These are phyloP conservation scores for Grallaria varia DNA, from an alignment of 2,113 vertebrate genomes.

Conservation along the genomic window DNA sequence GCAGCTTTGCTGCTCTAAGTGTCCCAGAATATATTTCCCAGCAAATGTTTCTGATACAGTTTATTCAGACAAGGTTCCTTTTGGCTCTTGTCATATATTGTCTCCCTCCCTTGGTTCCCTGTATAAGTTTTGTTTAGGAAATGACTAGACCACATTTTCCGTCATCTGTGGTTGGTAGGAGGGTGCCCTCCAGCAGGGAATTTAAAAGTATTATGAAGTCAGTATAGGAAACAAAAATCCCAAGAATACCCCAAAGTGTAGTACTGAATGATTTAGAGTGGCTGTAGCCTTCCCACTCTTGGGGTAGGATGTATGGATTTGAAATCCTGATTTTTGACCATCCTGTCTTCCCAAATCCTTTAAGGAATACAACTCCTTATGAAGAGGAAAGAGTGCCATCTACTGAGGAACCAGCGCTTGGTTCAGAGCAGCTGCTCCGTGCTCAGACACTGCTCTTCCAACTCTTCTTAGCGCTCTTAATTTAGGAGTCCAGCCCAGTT, in stretches of 20 bases:
- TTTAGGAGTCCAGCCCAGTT: rapidly evolving
- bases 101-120: not conserved
- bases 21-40: not conserved
- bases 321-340: not conserved
- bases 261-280: rapidly evolving
- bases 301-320: not conserved
- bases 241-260: not conserved
- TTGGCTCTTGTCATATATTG: not conserved
- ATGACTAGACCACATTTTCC: not conserved
- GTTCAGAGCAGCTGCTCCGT: not conserved
- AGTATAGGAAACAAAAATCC: not conserved
- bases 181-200: not conserved
- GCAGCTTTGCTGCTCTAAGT: not conserved
- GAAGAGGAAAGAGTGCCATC: conserved; percentile 44
- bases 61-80: not conserved
- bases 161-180: not conserved
- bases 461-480: rapidly evolving
- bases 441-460: not conserved
- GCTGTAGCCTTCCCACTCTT: not conserved
- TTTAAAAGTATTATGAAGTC: not conserved
- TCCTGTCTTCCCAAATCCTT: not conserved
- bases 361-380: rapidly evolving
- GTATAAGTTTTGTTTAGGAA: not conserved
- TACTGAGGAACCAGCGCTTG: not conserved
- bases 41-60: not conserved